Base-by-base conservation (phyloP, 1,140 invertebrate genomes). In the Drosophila sechellia region DNA sequence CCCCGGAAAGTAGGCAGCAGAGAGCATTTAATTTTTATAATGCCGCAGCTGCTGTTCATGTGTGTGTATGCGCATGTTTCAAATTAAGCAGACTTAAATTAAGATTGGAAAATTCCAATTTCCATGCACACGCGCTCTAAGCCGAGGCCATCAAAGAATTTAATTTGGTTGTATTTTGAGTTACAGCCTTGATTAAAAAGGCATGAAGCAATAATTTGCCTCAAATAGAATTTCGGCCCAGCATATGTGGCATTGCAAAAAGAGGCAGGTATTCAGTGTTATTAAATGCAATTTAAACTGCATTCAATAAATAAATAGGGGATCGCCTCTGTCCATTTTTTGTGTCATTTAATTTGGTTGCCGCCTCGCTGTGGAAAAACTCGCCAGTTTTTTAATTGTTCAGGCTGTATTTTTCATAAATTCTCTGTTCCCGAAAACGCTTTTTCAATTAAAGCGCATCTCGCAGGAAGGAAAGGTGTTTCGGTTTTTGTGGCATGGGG, bases 271-370 rank as follows among this genome's bases (percentile, higher is more conserved):
- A 55, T 48, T 55, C 66, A 49, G 13, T 45, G 42, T 87, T 87
- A 87, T 86, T 86, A 87, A 86, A 86, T 87, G 70, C 75, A 70
- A 87, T 86, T 86, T 87, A 86, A 86, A 69, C 83, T 78, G 70
- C 56, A 72, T 84, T 84, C 69, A 71, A 81, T 84, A 72, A 84
- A 87, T 86, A 78, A 83, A 77, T 75, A 56, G 53, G 53, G 63
- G 75, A 71, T 70, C 40, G 66, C 68, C 39, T 31, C n/a, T 25
- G 27, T 35, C 4, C 11, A 27, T 43, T 68, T 71, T 76, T 43
- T 59, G 39, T 31, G 3, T 27, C 25, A 75, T 72, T 81, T 80
- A 56, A 74, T 65, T 69, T 83, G 55, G 65, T 50, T 43, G 42
- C 37, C 37, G 42, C 37, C 37, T 39, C 11, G 60, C 20, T 22